Evolutionary conservation across 1,140 invertebrate species (phyloP).

Genomic region (Thalassaphorura encarpata): DNA sequence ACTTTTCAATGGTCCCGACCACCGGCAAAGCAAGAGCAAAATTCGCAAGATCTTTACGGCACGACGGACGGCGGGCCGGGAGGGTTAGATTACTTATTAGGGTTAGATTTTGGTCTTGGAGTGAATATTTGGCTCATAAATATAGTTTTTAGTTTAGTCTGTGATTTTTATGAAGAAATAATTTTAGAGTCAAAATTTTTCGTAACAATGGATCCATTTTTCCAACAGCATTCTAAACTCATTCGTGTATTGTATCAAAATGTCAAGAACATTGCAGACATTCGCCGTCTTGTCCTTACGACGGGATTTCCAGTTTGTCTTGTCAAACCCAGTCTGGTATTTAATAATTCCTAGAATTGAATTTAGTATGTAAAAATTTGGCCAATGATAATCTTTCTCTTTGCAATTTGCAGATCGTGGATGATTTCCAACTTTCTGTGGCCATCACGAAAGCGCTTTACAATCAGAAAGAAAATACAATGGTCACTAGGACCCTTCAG

Average conservation of each 20-base stretch:
- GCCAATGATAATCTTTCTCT: not conserved
- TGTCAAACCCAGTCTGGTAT: conserved; percentile 44
- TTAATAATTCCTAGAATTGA: not conserved
- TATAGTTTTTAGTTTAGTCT: too few species aligned
- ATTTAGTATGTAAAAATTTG: not conserved
- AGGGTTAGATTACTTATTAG: too few species aligned
- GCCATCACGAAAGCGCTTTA: conserved; percentile 56
- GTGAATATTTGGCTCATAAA: too few species aligned
- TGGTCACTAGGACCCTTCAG: conserved; percentile 51
- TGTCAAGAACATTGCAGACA: conserved; percentile 47
- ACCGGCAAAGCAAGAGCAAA: too few species aligned
- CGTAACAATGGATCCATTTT: conserved; percentile 12
- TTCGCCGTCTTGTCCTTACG: conserved; percentile 44
- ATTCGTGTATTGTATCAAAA: conserved; percentile 42
- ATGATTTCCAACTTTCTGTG: conserved; percentile 53
- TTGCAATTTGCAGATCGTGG: conserved; percentile 42
- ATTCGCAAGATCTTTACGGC: too few species aligned
- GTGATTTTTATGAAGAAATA: too few species aligned
- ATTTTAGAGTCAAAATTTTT: too few species aligned
- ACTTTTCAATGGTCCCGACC: too few species aligned
- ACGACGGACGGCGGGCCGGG: too few species aligned
- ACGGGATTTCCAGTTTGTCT: conserved; percentile 49
- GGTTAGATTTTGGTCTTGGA: too few species aligned
- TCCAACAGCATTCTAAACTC: conserved; percentile 9
- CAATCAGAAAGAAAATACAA: conserved; percentile 40